Evolutionary conservation across 1,140 invertebrate species (phyloP).

Genomic region (Reticulitermes speratus): DNA sequence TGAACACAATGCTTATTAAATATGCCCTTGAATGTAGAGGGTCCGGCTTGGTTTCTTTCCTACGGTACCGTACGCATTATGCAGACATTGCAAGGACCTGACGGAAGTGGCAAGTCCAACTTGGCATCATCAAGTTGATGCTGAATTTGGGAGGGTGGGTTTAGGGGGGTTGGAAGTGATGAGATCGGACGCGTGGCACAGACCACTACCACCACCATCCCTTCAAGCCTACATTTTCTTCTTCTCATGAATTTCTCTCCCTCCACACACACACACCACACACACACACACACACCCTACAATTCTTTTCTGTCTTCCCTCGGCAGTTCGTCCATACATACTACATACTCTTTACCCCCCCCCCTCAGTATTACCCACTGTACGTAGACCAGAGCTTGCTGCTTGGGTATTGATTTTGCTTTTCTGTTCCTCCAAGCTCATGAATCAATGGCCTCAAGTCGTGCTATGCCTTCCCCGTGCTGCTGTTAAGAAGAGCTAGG

Average conservation of each 20-base stretch:
- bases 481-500: conserved; percentile 31
- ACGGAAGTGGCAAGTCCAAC: not conserved
- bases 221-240: not conserved
- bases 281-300: conserved; percentile 41
- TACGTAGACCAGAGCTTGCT: conserved; percentile 23
- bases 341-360: conserved; percentile 22
- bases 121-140: not conserved
- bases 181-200: not conserved
- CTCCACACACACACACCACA: conserved; percentile 1
- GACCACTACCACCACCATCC: not conserved
- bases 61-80: too few relatives aligned
- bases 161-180: not conserved
- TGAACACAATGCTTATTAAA: too few relatives aligned
- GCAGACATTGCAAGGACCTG: too few relatives aligned
- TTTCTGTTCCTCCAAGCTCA: conserved; percentile 33
- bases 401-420: conserved; percentile 33
- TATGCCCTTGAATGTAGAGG: too few relatives aligned
- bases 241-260: conserved; percentile 3
- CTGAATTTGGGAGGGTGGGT: not conserved
- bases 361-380: not conserved
- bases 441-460: conserved; percentile 34
- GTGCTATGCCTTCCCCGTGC: conserved; percentile 24
- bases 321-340: conserved; percentile 23
- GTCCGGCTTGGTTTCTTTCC: too few relatives aligned
- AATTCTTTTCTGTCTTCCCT: conserved; percentile 35